Evolutionary conservation across 2,888 invertebrate genomes (phyloP).

Genomic region (Drosophila pseudotakahashii): DNA sequence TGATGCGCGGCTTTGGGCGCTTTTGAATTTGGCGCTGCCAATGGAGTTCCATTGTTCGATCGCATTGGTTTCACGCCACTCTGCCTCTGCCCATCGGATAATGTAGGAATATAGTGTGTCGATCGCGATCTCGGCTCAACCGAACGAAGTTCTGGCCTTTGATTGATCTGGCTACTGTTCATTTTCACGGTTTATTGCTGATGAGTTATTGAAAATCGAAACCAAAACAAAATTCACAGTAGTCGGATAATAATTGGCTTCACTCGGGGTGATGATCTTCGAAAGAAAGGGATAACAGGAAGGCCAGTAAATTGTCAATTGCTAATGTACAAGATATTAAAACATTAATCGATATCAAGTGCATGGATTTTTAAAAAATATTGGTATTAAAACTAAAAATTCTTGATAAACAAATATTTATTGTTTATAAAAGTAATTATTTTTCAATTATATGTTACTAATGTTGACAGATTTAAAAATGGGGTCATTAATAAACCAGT

Average conservation of each 20-base stretch:
- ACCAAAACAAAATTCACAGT: conserved; percentile 37
- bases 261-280: conserved; percentile 9
- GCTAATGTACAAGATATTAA: no score
- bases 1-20: conserved; percentile 71
- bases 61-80: conserved; percentile 71
- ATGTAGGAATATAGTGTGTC: conserved; percentile 2
- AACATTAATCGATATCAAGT: no score
- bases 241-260: conserved; percentile 55
- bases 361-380: no score
- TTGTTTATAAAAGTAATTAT: no score
- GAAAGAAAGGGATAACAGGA: not conserved
- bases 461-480: no score
- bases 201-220: conserved; percentile 54
- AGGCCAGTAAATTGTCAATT: conserved; percentile 4
- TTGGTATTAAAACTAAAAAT: no score
- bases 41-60: conserved; percentile 62
- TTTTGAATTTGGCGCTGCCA: conserved; percentile 65
- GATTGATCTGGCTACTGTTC: conserved; percentile 73
- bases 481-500: no score
- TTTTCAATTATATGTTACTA: no score
- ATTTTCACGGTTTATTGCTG: conserved; percentile 67
- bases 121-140: conserved; percentile 35
- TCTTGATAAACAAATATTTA: no score
- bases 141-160: conserved; percentile 53
- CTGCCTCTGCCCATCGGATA: conserved; percentile 40